Evolutionary conservation across 2,113 vertebrate species (phyloP), one percentile per base, ranked within the genome.

Genomic region (Ammodytes dubius): DNA sequence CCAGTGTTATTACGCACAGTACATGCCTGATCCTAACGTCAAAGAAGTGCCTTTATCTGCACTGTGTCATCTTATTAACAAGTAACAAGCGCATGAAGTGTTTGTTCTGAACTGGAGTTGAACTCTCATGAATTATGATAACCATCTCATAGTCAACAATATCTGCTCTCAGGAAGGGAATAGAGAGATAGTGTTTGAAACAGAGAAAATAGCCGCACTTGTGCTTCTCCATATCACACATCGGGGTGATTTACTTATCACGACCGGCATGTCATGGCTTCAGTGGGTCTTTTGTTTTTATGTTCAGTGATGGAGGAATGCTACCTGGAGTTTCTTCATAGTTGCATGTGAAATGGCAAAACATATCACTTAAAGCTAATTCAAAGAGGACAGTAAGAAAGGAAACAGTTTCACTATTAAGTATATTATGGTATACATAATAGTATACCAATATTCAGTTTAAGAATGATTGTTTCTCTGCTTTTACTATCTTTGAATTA

Each of bases 101-200:
- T 92, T 92, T 86, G 88, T 84, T 79, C 75, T 89, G 90, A 93
- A 93, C 93, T 94, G 17, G 4, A 52, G 61, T 14, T 93, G 93
- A 94, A 95, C 93, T 83, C 75, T 70, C 79, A 79, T 88, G 88
- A 87, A 92, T 85, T 87, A 86, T 85, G 92, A 92, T 92, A 91
- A 77, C 86, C 84, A 92, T 94, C 92, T 74, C 80, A 47, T 70
- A 85, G 87, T 77, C 78, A 89, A 92, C 91, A 93, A 82, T 91
- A 76, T 86, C 83, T 82, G 78, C 88, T 93, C 88, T 93, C 85
- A 92, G 76, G 39, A 75, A 78, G 73, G 77, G 67, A 85, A 87
- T 73, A 86, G 80, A 90, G 83, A 87, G 87, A 92, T 74, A 86
- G 73, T 83, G 82, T 91, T 78, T 87, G 82, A 87, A 88, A 92